These are phyloP conservation scores for Prunella fulvescens DNA, from an alignment of 2,113 vertebrate species.

Conservation along the genomic window DNA sequence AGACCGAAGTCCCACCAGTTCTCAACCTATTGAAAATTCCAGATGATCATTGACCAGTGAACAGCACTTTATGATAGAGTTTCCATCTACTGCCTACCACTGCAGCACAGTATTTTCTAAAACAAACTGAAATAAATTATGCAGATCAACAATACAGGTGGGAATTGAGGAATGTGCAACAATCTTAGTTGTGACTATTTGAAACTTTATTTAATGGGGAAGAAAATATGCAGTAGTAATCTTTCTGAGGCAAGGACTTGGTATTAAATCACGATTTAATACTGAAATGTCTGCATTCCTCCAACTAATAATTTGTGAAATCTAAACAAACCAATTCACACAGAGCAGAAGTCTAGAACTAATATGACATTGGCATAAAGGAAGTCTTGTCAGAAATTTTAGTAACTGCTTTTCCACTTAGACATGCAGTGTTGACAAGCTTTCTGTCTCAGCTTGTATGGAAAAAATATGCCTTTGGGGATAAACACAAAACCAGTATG, in stretches of 20 bases:
- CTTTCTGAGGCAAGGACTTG: neutral
- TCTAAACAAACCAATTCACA: neutral
- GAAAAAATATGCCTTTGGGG: neutral
- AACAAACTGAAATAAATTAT: neutral
- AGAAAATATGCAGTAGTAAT: neutral
- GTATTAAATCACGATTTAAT: neutral
- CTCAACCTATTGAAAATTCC: neutral
- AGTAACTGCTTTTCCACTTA: neutral
- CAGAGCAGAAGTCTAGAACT: neutral
- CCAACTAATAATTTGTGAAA: neutral
- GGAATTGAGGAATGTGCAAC: neutral
- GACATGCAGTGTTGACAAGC: neutral
- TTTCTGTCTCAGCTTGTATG: neutral
- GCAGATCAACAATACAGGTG: neutral
- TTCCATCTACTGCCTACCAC: neutral
- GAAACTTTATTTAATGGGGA: neutral
- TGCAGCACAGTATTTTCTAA: neutral
- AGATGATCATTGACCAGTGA: neutral
- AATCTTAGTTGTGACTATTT: neutral
- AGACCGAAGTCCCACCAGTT: neutral
- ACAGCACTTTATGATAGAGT: neutral
- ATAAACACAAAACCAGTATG: neutral
- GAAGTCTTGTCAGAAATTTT: neutral
- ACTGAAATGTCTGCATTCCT: neutral
- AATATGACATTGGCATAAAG: neutral